phyloP scores from a whole-genome alignment of 2,888 invertebrate species.

The Drosophila stalkeri region DNA sequence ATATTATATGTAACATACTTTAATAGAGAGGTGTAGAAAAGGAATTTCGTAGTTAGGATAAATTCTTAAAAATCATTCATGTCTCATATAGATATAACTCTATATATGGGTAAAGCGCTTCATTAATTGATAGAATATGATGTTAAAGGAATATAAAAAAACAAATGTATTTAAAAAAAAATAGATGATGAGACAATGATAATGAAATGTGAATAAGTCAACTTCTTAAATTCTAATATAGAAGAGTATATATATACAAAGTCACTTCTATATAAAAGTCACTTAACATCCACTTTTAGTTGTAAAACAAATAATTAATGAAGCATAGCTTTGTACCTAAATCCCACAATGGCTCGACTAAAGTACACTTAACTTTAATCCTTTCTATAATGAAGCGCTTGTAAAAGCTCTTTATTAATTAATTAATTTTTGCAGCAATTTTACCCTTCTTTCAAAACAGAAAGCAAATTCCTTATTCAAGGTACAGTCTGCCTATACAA shows the following conservation, averaged over 20 bases:
- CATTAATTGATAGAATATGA: too few species aligned
- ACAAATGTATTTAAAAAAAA: too few species aligned
- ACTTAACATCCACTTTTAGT: neutral
- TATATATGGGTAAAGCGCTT: too few species aligned
- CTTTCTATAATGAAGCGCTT: neutral
- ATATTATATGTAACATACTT: too few species aligned
- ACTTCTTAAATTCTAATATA: neutral
- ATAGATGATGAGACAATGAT: neutral
- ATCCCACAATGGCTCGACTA: neutral
- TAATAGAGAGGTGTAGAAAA: too few species aligned
- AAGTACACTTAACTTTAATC: neutral
- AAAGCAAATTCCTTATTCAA: neutral
- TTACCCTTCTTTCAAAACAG: neutral
- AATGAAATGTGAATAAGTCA: neutral
- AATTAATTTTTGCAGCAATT: too few species aligned
- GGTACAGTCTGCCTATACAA: constrained; percentile 3
- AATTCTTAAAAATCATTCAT: too few species aligned
- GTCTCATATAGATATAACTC: too few species aligned
- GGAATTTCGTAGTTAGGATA: too few species aligned
- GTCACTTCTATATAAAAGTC: neutral
- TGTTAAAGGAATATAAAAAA: too few species aligned
- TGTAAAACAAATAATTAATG: neutral
- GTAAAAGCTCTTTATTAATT: neutral
- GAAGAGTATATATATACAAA: neutral
- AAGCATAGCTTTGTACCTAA: too few species aligned